These are phyloP conservation scores for Noctilio leporinus DNA, from an alignment of 2,113 vertebrate genomes.

Conservation along the genomic window DNA sequence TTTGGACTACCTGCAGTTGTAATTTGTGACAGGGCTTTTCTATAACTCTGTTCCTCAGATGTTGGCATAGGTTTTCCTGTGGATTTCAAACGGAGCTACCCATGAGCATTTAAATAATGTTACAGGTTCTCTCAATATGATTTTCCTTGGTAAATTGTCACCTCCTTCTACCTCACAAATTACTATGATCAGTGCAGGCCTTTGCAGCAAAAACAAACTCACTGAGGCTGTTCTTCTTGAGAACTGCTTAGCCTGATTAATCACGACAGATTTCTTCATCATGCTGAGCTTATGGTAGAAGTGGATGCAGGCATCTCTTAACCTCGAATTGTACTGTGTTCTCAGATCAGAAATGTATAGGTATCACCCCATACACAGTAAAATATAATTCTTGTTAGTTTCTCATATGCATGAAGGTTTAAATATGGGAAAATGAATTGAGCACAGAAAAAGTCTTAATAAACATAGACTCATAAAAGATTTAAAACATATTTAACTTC, in stretches of 20 bases:
- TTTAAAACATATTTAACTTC: background rate
- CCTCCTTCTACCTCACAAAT: constrained; percentile 5
- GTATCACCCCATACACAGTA: fast-evolving
- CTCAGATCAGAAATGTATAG: background rate
- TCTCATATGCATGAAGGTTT: background rate
- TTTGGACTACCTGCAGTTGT: background rate
- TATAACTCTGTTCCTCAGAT: background rate
- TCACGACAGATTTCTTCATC: constrained; percentile 28
- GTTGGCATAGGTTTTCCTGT: background rate
- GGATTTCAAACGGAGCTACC: background rate
- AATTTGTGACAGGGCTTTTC: background rate
- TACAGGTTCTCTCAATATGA: background rate
- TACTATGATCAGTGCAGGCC: background rate
- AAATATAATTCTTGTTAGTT: background rate
- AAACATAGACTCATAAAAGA: background rate
- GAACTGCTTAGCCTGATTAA: constrained; percentile 18
- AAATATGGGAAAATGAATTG: background rate
- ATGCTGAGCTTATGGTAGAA: background rate
- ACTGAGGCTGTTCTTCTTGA: background rate
- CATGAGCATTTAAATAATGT: background rate
- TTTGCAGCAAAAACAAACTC: constrained; percentile 21
- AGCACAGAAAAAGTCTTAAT: background rate
- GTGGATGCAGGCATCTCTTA: background rate
- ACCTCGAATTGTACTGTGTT: background rate
- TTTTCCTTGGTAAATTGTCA: constrained; percentile 2